phyloP scores from a whole-genome alignment of 2,888 invertebrate species.

The Petrolisthes manimaculis region DNA sequence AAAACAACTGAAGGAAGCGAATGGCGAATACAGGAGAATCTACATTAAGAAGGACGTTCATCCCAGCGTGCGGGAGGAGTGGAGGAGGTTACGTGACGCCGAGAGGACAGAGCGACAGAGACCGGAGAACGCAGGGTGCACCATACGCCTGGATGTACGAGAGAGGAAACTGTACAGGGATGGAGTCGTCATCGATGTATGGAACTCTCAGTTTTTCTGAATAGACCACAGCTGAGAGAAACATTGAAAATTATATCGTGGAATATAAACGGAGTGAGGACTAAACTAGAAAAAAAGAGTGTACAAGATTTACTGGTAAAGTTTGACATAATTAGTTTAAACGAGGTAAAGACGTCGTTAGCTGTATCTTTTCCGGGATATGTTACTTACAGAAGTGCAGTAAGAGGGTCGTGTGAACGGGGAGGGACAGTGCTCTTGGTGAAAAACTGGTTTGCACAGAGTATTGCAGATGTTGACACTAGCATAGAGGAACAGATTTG shows the following conservation, averaged over 20 bases:
- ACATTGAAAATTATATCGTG: conserved; percentile 19
- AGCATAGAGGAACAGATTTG: conserved; percentile 3
- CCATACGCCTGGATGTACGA: neutral
- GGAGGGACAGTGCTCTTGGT: conserved; percentile 12
- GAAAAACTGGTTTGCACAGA: neutral
- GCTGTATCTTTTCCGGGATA: conserved; percentile 20
- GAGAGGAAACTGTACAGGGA: conserved; percentile 18
- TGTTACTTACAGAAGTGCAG: neutral
- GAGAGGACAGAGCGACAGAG: conserved; percentile 12
- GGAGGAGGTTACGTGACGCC: conserved; percentile 20
- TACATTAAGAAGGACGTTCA: conserved; percentile 34
- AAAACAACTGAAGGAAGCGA: conserved; percentile 7
- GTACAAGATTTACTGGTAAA: neutral
- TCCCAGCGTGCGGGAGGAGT: conserved; percentile 20
- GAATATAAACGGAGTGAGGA: conserved; percentile 20
- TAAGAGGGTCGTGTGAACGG: neutral
- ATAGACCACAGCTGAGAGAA: neutral
- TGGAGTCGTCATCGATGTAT: conserved; percentile 20
- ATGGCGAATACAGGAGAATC: neutral
- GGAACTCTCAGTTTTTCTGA: neutral
- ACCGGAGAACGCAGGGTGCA: conserved; percentile 27
- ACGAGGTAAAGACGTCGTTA: conserved; percentile 19
- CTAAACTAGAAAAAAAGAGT: conserved; percentile 20
- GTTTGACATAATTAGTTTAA: conserved; percentile 1
- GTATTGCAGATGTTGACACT: neutral